phyloP scores from a whole-genome alignment of 2,797 vertebrate genomes.

The Pseudotriccus pelzelni region DNA sequence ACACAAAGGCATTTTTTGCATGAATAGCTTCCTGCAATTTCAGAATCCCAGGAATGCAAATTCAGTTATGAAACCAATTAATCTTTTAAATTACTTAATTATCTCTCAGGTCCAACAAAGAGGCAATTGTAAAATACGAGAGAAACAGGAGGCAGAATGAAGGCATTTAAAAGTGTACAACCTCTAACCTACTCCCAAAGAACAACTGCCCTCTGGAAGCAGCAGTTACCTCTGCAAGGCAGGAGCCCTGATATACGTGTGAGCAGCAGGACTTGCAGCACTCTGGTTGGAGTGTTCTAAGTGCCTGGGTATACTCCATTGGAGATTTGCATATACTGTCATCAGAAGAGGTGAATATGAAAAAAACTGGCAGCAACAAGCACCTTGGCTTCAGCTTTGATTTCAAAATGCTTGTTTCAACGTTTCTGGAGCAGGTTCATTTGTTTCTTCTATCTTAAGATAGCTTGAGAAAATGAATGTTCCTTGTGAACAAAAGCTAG shows the following conservation, averaged over 20 bases:
- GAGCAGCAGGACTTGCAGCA: neutral
- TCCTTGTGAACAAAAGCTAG: neutral
- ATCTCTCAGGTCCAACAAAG: slow-evolving; percentile 5
- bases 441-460: neutral
- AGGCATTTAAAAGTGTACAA: neutral
- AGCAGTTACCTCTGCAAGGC: neutral
- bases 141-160: neutral
- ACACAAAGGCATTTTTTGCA: slow-evolving; percentile 44
- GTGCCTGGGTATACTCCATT: neutral
- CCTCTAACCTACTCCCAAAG: neutral
- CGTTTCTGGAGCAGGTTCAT: neutral
- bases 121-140: neutral
- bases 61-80: slow-evolving; percentile 54
- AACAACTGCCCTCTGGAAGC: neutral
- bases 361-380: neutral
- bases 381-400: neutral
- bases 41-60: slow-evolving; percentile 37
- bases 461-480: neutral
- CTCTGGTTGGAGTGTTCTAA: neutral
- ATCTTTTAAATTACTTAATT: slow-evolving; percentile 48
- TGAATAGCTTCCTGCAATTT: slow-evolving; percentile 36
- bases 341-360: neutral
- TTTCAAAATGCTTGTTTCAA: neutral
- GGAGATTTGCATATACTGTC: neutral
- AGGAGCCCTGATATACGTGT: neutral